Base-by-base conservation (phyloP, 37 sponge, comb jelly and placozoan species). In the Petrosia ficiformis region DNA sequence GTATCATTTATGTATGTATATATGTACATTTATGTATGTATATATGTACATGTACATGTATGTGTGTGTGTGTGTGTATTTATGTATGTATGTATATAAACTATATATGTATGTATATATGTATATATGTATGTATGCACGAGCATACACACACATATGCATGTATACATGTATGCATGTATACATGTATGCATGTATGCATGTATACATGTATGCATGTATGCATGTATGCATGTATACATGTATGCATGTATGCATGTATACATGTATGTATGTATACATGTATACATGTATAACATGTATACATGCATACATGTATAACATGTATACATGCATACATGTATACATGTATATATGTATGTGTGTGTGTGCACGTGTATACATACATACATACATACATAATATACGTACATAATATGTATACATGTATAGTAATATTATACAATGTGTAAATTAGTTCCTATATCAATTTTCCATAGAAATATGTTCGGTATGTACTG, bases 21-120 rank as follows among this genome's bases (percentile, higher is more conserved):
- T 19, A 35, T 42, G 28, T 40, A 30, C 8, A 40, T 32, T 8
- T 69, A 69, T 77, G 3, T 41, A 8, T 39, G 6, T 56, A 16
- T 65, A 68, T 25, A 70, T 78, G 71, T 78, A 78, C 70, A 68
- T 69, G 59, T 36, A 64, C 5, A 19, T 65, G 24, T 68, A 32
- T 68, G 36, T 30, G 37, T 30, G 10, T 26, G 37, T 68, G 69
- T 68, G 69, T 33, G 37, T 68, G 69, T 33, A 69, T 77, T 24
- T 41, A 8, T 39, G 6, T 56, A 16, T 65, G 44, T 25, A 70
- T 78, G 71, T 78, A 78, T 58, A 68, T 69, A 37, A 24, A 64
- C 5, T 68, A 6, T 30, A 10, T 30, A 30, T 26, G 37, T 68
- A 39, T 68, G 69, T 33, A 38, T 68, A 39, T 33, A 19, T 19